Evolutionary conservation across 92 coral and sea anemone species (phyloP), one percentile per base, ranked within the genome.

Genomic region (Metridium senile): DNA sequence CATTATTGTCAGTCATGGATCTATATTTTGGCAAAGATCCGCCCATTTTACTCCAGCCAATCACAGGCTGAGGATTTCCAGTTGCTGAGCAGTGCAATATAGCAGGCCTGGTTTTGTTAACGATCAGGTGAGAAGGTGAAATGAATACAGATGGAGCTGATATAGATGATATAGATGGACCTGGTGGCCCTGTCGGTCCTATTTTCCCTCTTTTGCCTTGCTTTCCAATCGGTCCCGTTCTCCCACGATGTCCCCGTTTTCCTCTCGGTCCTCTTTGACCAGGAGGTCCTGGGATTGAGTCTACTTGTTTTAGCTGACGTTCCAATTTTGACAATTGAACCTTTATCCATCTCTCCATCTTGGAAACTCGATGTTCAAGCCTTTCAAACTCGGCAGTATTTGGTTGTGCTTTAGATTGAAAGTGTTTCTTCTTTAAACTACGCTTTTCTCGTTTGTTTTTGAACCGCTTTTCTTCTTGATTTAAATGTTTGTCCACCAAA

Each of bases 51-150:
- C 79, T 74, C 88, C 88, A 84, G 70, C 25, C 52, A 11, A 84
- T 31, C 49, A 25, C 43, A 39, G 88, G 88, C 52, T 52, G 62
- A 63, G 88, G 88, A 54, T 71, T 84, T 34, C 88, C 84, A 1
- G 69, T 59, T 31, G 43, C 69, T 39, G 79, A 77, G 66, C 82
- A 84, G 63, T 84, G 79, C 62, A 84, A 71, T 33, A 65, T 34
- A 34, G 88, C 88, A 27, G 84, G 67, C 72, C 29, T 49, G 32
- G 63, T 68, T 66, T 79, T 85, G 29, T 85, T 85, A 1, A 79
- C 81, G 30, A 68, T 85, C 70, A 74, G 57, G 46, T 21, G 27
- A n/a, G 61, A 21, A 65, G 89, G 85, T 65, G 72, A 79, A 29
- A 85, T 71, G 49, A 13, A 4, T 39, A 39, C 49, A 39, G 49